A percentile compares a stretch with the other conserved stretches of the same genome.
These are phyloP conservation scores for Leucophenga montana DNA, from an alignment of 2,888 invertebrate genomes.

Conservation along the genomic window DNA sequence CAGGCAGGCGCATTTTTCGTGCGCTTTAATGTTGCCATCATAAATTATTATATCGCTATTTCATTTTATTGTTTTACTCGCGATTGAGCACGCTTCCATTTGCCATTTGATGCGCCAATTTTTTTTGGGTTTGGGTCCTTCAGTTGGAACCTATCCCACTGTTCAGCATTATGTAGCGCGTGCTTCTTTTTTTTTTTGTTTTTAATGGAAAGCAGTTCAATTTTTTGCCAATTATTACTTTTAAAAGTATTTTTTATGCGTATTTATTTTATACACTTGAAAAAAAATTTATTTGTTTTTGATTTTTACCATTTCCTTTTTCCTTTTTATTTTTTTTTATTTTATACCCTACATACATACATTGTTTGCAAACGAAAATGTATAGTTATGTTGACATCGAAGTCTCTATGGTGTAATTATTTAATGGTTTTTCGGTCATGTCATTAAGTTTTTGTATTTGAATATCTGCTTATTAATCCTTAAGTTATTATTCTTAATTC, in stretches of 20 bases:
- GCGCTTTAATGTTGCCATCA: constrained; percentile 63
- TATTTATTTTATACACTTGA: constrained; percentile 48
- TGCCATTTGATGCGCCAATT: not conserved
- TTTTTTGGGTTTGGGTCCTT: constrained; percentile 10
- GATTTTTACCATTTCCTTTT: not conserved
- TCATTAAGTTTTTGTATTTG: too few relatives aligned
- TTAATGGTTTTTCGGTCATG: too few relatives aligned
- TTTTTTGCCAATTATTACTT: constrained; percentile 62
- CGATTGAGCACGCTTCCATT: constrained; percentile 59
- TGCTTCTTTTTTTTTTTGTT: too few relatives aligned
- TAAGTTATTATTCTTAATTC: too few relatives aligned
- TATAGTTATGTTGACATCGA: too few relatives aligned
- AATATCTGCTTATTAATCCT: too few relatives aligned
- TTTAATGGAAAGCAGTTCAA: constrained; percentile 3
- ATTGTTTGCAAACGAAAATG: too few relatives aligned
- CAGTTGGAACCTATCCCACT: not conserved
- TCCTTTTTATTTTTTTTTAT: not conserved
- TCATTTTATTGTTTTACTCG: constrained; percentile 70
- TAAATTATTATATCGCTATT: constrained; percentile 70
- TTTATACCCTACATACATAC: not conserved
- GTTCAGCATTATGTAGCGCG: not conserved
- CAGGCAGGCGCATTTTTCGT: constrained; percentile 23
- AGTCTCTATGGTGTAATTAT: too few relatives aligned
- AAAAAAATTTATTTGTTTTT: not conserved
- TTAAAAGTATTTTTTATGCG: constrained; percentile 62